phyloP scores from a whole-genome alignment of 2,888 invertebrate genomes.

The Cenopis cana region DNA sequence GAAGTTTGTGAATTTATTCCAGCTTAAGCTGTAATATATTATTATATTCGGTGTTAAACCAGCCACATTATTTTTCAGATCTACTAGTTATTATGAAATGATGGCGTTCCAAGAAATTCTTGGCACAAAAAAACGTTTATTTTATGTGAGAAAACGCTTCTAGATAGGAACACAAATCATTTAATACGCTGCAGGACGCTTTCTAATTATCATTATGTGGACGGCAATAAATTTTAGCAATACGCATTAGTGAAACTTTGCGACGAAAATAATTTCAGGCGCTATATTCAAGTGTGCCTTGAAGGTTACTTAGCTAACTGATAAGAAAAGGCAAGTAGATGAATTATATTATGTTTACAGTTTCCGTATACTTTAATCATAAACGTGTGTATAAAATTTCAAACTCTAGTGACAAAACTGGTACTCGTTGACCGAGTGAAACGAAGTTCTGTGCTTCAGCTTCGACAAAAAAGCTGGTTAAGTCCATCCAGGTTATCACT shows the following conservation, averaged over 20 bases:
- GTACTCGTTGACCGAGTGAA: no score
- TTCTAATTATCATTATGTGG: slow-evolving; percentile 35
- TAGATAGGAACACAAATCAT: slow-evolving; percentile 31
- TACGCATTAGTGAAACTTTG: slow-evolving; percentile 28
- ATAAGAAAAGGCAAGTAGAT: neutral
- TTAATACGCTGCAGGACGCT: slow-evolving; percentile 21
- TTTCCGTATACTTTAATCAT: no score
- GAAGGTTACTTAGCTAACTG: neutral
- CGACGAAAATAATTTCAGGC: slow-evolving; percentile 26
- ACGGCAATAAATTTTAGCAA: slow-evolving; percentile 28
- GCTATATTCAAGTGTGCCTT: slow-evolving; percentile 9
- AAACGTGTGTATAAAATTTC: no score
- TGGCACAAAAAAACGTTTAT: slow-evolving; percentile 27
- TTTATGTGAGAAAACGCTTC: slow-evolving; percentile 6
- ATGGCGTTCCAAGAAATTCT: slow-evolving; percentile 19
- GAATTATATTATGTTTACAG: no score
- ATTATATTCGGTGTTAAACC: neutral
- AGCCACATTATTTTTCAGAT: slow-evolving; percentile 3
- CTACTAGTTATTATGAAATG: slow-evolving; percentile 9
- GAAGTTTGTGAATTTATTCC: no score
- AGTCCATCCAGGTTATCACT: no score
- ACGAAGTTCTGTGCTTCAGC: no score
- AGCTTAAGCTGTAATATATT: no score
- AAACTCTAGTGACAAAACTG: no score
- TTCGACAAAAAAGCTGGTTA: no score